Conservation (phyloP, 2,888 invertebrate species). For the Drosophila vallismaia region DNA sequence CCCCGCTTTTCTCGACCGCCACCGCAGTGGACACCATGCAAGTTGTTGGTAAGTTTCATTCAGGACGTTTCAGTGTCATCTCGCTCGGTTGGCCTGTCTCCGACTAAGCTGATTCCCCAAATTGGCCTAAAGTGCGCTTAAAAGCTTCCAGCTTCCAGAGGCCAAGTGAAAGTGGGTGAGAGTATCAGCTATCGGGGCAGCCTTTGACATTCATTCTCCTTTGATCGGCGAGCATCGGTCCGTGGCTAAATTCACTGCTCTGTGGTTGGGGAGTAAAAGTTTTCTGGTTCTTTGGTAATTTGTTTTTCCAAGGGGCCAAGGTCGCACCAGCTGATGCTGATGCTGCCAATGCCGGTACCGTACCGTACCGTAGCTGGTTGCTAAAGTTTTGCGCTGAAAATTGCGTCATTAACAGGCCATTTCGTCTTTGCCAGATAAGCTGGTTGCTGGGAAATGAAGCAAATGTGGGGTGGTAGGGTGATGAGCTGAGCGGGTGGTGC, state of each 20-base stretch:
- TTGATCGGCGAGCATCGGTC: constrained; percentile 38
- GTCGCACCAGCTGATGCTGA: constrained; percentile 42
- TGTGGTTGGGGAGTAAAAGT: constrained; percentile 32
- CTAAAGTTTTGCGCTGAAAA: constrained; percentile 62
- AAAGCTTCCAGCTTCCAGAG: constrained; percentile 24
- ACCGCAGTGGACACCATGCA: constrained; percentile 88
- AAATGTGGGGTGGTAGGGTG: constrained; percentile 2
- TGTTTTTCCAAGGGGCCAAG: constrained; percentile 42
- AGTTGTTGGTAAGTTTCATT: constrained; percentile 88
- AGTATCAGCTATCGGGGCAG: constrained; percentile 35
- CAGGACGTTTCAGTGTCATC: not conserved
- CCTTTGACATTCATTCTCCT: constrained; percentile 37
- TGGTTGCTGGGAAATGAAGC: constrained; percentile 7
- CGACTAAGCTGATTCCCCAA: constrained; percentile 31
- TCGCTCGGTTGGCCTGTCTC: not conserved
- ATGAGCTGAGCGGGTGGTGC: constrained; percentile 2
- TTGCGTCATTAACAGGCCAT: constrained; percentile 79
- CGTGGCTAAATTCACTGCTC: constrained; percentile 30
- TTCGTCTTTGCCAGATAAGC: constrained; percentile 56
- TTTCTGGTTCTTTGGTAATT: constrained; percentile 52
- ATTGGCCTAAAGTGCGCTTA: constrained; percentile 47
- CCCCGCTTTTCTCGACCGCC: constrained; percentile 88
- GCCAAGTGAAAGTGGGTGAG: constrained; percentile 21
- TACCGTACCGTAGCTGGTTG: constrained; percentile 7
- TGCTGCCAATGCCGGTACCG: not conserved